A percentile compares a stretch with the other conserved stretches of the same genome.
Evolutionary conservation across 2,888 invertebrate species (phyloP).

Genomic region (Chrysodeixis includens): DNA sequence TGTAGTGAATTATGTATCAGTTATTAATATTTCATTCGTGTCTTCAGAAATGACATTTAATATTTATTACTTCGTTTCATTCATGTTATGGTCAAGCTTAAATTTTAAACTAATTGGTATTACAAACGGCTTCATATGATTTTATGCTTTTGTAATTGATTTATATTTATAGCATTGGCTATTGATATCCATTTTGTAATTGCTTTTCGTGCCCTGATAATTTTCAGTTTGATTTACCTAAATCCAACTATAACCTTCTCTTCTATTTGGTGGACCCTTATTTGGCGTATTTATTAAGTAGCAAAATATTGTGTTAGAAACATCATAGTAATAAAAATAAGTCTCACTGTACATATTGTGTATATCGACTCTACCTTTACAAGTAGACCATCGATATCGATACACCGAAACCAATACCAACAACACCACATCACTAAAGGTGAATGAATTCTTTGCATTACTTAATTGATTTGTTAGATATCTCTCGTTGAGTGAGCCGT

Average conservation of each 20-base stretch:
- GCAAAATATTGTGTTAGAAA: no score
- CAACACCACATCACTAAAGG: slow-evolving; percentile 75
- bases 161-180: not conserved
- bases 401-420: slow-evolving; percentile 24
- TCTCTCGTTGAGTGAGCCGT: slow-evolving; percentile 84
- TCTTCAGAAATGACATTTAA: slow-evolving; percentile 28
- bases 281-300: no score
- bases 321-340: no score
- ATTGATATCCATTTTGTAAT: no score
- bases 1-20: slow-evolving; percentile 40
- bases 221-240: no score
- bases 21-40: slow-evolving; percentile 46
- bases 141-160: slow-evolving; percentile 3
- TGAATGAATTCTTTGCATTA: slow-evolving; percentile 87
- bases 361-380: not conserved
- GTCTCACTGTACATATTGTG: no score
- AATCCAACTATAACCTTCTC: no score
- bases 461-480: slow-evolving; percentile 87
- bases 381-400: slow-evolving; percentile 54
- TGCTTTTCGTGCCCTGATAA: no score
- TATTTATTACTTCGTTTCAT: slow-evolving; percentile 19
- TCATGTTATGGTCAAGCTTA: not conserved
- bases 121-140: not conserved
- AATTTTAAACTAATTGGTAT: slow-evolving; percentile 3
- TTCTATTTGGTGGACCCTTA: no score